These are phyloP conservation scores for Agrilus biguttatus DNA, from an alignment of 2,888 invertebrate genomes.

Conservation along the genomic window DNA sequence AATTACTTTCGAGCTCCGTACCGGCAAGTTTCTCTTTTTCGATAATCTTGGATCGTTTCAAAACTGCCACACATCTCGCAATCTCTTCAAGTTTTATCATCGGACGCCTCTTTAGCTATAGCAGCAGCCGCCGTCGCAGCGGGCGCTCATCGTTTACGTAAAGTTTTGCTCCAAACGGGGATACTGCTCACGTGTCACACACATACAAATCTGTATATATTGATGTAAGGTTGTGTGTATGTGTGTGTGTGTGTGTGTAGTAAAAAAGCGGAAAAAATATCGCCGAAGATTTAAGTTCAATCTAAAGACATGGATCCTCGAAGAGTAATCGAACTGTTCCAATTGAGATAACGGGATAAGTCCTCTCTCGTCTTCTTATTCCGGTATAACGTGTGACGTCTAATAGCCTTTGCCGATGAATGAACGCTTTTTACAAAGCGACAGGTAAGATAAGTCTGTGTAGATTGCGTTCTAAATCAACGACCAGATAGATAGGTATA, in stretches of 20 bases:
- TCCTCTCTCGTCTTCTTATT: conserved; percentile 15
- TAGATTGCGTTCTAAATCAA: conserved; percentile 19
- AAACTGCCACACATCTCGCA: too few relatives aligned
- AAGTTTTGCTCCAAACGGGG: too few relatives aligned
- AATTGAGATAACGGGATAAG: conserved; percentile 17
- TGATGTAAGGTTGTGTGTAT: too few relatives aligned
- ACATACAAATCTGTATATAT: too few relatives aligned
- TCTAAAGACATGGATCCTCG: conserved; percentile 9
- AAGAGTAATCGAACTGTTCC: conserved; percentile 18
- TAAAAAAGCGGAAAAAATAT: conserved; percentile 9
- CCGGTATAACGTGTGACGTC: conserved; percentile 13
- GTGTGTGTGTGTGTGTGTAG: neutral
- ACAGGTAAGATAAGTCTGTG: conserved; percentile 19
- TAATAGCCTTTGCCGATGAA: conserved; percentile 15
- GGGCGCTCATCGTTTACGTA: too few relatives aligned
- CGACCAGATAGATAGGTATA: conserved; percentile 9
- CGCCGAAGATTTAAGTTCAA: conserved; percentile 12
- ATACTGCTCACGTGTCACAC: too few relatives aligned
- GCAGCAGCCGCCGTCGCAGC: too few relatives aligned
- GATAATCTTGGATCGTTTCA: too few relatives aligned
- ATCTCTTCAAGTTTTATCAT: too few relatives aligned
- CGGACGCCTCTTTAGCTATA: too few relatives aligned
- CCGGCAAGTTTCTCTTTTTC: too few relatives aligned
- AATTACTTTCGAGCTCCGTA: too few relatives aligned
- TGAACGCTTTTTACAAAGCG: conserved; percentile 15